Evolutionary conservation across 2,797 vertebrate species (phyloP), one percentile per base, ranked within the genome.

Genomic region (Erithacus rubecula): DNA sequence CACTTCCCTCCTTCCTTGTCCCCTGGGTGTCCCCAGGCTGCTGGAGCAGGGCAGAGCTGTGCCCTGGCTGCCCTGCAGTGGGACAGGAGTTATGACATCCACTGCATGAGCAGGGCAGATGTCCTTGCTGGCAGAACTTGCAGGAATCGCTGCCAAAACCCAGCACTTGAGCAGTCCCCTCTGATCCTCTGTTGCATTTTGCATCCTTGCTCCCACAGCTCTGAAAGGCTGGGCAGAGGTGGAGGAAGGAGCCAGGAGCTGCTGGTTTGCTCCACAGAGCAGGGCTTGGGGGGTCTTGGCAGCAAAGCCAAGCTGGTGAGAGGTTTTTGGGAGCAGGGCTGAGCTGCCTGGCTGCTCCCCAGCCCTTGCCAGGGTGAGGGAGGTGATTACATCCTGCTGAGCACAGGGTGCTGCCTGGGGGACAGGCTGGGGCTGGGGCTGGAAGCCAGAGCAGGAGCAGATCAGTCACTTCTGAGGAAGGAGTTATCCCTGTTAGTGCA

Each of bases 261-360:
- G 47, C 58, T 76, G 89, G 2, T 37, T 43, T 47, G 59, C 37
- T 44, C 36, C 34, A 2, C 12, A 9, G 39, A 78, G 2, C 30
- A 7, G 76, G 64, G 41, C 46, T 7, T 3, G 7, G 34, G 32
- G 56, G n/a, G 8, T 1, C 46, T 71, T 64, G 69, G 77, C 80
- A 78, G 69, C 64, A 56, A 32, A 71, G 89, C 81, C 77, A 92
- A 92, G 77, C 77, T 92, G 86, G 86, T 51, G 49, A 93, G 89
- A 88, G 80, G 89, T 32, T 10, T 80, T 78, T 81, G 82, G 30
- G 58, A 53, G 64, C 52, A 59, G 39, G 49, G 74, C 53, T 26
- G 75, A 21, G 59, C 52, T 60, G 59, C 53, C 69, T 78, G 85
- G 72, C 86, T 39, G 59, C 36, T 68, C 27, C 68, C n/a, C 75